Base-by-base conservation (phyloP, 2,113 vertebrate species). In the Mustelus asterias region DNA sequence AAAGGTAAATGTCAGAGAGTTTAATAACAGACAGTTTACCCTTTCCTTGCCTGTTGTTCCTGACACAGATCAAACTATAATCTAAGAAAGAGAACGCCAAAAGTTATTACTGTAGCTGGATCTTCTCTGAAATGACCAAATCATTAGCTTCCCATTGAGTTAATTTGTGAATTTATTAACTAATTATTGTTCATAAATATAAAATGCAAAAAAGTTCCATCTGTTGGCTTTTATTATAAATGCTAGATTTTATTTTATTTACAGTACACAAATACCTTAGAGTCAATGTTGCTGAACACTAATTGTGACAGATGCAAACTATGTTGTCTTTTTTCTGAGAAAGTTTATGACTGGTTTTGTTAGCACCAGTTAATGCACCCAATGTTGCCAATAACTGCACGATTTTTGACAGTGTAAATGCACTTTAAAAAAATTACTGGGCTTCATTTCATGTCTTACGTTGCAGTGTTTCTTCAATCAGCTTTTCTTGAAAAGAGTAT, bases 1-100 rank as follows among this genome's bases (percentile, higher is more conserved):
- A 96, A 96, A 97, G 97, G 78, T 90, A 72, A 69, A 76, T 41
- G 86, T 96, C 76, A 95, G 22, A 85, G 13, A 72, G 54, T 48
- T 90, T 65, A 65, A 89, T 96, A 41, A 41, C 33, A 96, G 60
- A 48, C 26, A 58, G 26, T 24, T 92, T 37, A 72, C 94, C 37
- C 94, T 41, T 93, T 72, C 94, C 44, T 95, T 48, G 41, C 69
- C 94, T 48, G 94, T 67, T 95, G 24, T 48, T 54, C 44, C 37
- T 76, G 94, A 72, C 67, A 72, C 26, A 70, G 65, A 14, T 18
- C 67, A 95, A 95, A 95, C 94, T 54, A 72, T 72, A 70, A 72
- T 76, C 67, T 29, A 72, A 22, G 41, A 72, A 72, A 29, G 37
- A 72, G 44, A 72, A 54, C 26, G n/a, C 37, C 22, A 24, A 94